These are phyloP conservation scores for Scaptomyza reducta DNA, from an alignment of 2,888 invertebrate genomes.

Conservation along the genomic window DNA sequence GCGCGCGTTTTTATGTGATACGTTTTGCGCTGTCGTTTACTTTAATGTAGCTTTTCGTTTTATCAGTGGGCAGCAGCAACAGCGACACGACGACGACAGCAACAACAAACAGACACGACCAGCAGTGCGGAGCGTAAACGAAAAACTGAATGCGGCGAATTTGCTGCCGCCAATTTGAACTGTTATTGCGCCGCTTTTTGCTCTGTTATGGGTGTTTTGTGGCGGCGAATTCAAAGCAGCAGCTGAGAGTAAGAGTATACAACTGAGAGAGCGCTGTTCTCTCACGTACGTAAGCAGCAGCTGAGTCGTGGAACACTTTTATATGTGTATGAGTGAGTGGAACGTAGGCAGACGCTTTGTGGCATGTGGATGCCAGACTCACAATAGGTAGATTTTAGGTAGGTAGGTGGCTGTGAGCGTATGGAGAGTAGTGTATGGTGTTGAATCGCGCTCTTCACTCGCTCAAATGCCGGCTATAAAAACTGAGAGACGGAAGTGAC, in stretches of 20 bases:
- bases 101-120: conserved; percentile 76
- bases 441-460: conserved; percentile 38
- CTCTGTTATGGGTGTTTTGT: conserved; percentile 37
- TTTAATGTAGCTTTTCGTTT: conserved; percentile 43
- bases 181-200: conserved; percentile 47
- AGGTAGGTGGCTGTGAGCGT: conserved; percentile 4
- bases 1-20: conserved; percentile 44
- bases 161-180: conserved; percentile 55
- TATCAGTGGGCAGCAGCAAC: conserved; percentile 42
- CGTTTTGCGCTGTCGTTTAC: conserved; percentile 42
- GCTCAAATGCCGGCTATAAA: conserved; percentile 59
- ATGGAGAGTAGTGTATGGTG: conserved; percentile 14
- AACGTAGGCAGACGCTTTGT: conserved; percentile 52
- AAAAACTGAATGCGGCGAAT: conserved; percentile 71
- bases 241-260: conserved; percentile 44
- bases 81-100: conserved; percentile 51
- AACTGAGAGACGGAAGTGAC: conserved; percentile 65
- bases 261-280: conserved; percentile 23
- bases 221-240: conserved; percentile 63
- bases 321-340: conserved; percentile 50
- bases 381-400: conserved; percentile 16
- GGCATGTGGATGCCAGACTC: conserved; percentile 68
- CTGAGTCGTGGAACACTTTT: conserved; percentile 41
- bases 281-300: conserved; percentile 43
- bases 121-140: conserved; percentile 73